Conservation (phyloP, 2,888 invertebrate species). For the Drosophila paranaensis region DNA sequence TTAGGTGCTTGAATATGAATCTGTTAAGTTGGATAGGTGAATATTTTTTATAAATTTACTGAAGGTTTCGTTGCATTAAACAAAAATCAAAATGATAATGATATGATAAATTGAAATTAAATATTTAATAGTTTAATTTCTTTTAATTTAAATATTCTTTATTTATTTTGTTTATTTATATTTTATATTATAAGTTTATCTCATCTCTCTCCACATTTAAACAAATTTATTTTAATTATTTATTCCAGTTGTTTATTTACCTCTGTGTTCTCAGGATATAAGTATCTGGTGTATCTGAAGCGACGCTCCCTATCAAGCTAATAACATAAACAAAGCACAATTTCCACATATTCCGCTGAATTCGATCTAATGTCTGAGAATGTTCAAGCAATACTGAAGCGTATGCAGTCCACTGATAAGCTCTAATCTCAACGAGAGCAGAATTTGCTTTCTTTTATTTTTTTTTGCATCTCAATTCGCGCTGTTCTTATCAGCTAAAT, state of each 20-base stretch:
- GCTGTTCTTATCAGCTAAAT: constrained; percentile 14
- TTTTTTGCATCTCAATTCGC: background rate
- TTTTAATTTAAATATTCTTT: no score
- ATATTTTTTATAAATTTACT: no score
- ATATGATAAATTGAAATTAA: no score
- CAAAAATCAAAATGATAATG: no score
- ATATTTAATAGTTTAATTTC: no score
- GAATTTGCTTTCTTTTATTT: background rate
- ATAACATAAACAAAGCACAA: constrained; percentile 7
- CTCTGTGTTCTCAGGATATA: constrained; percentile 54
- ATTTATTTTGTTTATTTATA: no score
- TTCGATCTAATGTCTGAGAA: constrained; percentile 15
- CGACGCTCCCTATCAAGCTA: constrained; percentile 11
- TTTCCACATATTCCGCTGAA: constrained; percentile 36
- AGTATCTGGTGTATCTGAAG: constrained; percentile 23
- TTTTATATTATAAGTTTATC: no score
- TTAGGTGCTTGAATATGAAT: no score
- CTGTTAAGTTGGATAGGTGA: no score
- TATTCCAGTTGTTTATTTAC: constrained; percentile 29
- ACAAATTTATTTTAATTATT: no score
- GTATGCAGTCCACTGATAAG: constrained; percentile 25
- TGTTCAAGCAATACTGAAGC: constrained; percentile 32
- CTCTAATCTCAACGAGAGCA: constrained; percentile 2
- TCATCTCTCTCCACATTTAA: no score
- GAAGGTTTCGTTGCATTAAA: no score